Percentiles rank a stretch among this genome's conserved stretches.
These are phyloP conservation scores for Horisme vitalbata DNA, from an alignment of 2,888 invertebrate genomes.

Conservation along the genomic window DNA sequence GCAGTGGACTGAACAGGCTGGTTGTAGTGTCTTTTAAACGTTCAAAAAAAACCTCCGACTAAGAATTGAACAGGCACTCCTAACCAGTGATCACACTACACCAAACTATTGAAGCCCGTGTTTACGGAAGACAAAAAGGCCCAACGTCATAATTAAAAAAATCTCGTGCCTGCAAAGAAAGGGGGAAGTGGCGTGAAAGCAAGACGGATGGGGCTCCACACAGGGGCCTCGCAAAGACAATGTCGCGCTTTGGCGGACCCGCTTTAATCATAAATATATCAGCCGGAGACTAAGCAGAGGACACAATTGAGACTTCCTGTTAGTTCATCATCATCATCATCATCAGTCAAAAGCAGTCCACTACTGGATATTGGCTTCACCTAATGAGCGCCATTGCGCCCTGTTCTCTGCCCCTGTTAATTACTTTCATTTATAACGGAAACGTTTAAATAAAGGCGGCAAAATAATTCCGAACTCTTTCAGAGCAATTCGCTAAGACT, in stretches of 20 bases:
- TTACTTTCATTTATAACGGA: too few relatives aligned
- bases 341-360: too few relatives aligned
- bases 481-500: too few relatives aligned
- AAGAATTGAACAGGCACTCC: constrained; percentile 44
- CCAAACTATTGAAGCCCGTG: constrained; percentile 28
- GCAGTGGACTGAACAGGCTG: too few relatives aligned
- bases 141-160: constrained; percentile 83
- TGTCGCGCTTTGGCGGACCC: constrained; percentile 75
- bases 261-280: constrained; percentile 82
- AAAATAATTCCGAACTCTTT: too few relatives aligned
- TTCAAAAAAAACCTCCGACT: too few relatives aligned
- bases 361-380: too few relatives aligned
- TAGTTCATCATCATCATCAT: too few relatives aligned
- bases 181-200: constrained; percentile 77
- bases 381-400: too few relatives aligned
- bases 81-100: not conserved
- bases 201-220: constrained; percentile 79
- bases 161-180: constrained; percentile 80
- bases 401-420: too few relatives aligned
- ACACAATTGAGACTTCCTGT: constrained; percentile 36
- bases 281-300: constrained; percentile 59
- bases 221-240: constrained; percentile 74
- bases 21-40: too few relatives aligned
- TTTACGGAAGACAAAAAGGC: constrained; percentile 74
- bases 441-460: too few relatives aligned